Percentiles rank a stretch among this genome's conserved stretches.
Evolutionary conservation across 2,113 vertebrate species (phyloP).

Genomic region (Mystacornis crossleyi): DNA sequence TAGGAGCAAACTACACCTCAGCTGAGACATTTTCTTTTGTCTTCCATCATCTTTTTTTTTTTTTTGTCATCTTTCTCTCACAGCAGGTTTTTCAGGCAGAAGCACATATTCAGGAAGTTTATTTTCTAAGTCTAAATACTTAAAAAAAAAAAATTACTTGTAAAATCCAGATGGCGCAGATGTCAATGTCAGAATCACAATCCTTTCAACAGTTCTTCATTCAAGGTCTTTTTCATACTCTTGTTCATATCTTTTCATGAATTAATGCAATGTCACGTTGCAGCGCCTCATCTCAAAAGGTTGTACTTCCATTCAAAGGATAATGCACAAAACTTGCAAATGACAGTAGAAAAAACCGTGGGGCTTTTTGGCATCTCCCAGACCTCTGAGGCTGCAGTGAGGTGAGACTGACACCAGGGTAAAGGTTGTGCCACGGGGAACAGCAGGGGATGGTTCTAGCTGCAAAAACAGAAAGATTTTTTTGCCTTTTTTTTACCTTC

Average conservation of each 20-base stretch:
- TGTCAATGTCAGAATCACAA: neutral
- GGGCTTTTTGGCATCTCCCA: neutral
- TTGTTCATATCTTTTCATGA: neutral
- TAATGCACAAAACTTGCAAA: neutral
- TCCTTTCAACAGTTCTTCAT: neutral
- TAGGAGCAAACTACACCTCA: neutral
- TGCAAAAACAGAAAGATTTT: neutral
- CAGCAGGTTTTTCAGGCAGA: neutral
- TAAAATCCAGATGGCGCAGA: neutral
- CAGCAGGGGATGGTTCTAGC: neutral
- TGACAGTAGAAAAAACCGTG: neutral
- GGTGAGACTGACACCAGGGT: neutral
- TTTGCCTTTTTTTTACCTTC: neutral
- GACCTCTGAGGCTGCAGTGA: neutral
- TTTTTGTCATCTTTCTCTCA: neutral
- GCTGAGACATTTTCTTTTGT: neutral
- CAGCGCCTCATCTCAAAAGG: neutral
- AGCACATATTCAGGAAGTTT: neutral
- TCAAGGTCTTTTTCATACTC: neutral
- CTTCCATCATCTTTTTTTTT: neutral
- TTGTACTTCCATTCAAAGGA: neutral
- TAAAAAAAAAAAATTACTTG: neutral
- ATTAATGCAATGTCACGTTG: neutral
- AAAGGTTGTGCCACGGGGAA: neutral
- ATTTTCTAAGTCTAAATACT: neutral